Base-by-base conservation (phyloP, 2,888 invertebrate genomes). In the Rugalucina vietnamica region DNA sequence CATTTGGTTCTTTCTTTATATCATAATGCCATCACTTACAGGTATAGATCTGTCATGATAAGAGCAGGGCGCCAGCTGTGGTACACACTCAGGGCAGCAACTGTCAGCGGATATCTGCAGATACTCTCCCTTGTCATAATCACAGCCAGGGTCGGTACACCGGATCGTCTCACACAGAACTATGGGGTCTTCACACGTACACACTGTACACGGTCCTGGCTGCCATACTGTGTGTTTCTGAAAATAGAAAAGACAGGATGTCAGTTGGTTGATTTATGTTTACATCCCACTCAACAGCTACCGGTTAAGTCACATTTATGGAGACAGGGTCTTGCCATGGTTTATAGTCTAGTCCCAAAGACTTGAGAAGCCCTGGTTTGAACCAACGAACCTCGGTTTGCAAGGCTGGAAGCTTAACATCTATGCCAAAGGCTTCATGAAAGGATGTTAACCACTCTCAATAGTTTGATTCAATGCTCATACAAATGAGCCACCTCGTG, bases 211-310 rank as follows among this genome's bases (percentile, higher is more conserved):
- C 0, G 88, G 85, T 37, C 91, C 89, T 8, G 92, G 91, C 79
- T 91, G 90, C 93, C 93, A 93, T 32, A 91, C 87, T 37, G 91
- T 89, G 76, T 89, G 87, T 71, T 91, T 91, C 93, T 93, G 90
- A 27, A 65, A 85, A 84, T 14, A 78, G 18, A 78, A n/a, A 71
- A 77, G 29, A n/a, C n/a, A n/a, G n/a, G n/a, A n/a, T n/a, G n/a
- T n/a, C n/a, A n/a, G n/a, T n/a, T n/a, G n/a, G n/a, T n/a, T n/a
- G n/a, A n/a, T n/a, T n/a, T n/a, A n/a, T n/a, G n/a, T n/a, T n/a
- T n/a, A n/a, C n/a, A n/a, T n/a, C n/a, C n/a, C n/a, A n/a, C n/a
- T n/a, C n/a, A n/a, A n/a, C n/a, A n/a, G n/a, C n/a, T n/a, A n/a
- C n/a, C n/a, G n/a, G n/a, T n/a, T n/a, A n/a, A n/a, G n/a, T n/a